Base-by-base conservation (phyloP, 2,113 vertebrate species). In the Scomber japonicus region DNA sequence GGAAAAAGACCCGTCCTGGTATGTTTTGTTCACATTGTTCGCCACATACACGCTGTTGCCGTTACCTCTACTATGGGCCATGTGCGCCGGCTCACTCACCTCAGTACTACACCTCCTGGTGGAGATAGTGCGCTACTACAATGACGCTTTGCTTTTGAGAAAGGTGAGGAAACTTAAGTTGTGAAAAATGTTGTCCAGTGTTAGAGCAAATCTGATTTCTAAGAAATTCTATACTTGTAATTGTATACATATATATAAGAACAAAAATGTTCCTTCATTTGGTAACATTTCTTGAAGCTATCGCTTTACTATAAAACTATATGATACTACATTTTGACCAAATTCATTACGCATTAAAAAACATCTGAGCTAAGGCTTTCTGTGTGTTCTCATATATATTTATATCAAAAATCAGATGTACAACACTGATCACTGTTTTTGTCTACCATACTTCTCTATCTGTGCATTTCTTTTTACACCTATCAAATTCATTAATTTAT, bases 31-130 rank as follows among this genome's bases (percentile, higher is more conserved):
- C 85, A 91, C 90, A 4, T 46, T 96, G 75, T 96, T 96, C 40
- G 90, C 93, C 84, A 96, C 95, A 2, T 96, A 96, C 82, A 96
- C 94, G 1, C 89, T 96, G 80, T 85, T 96, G 56, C 95, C 95
- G 1, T 72, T 96, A 57, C 94, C 95, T 19, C 91, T 96, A 69
- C 80, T 93, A 57, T 95, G 93, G 95, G 94, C 95, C 82, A 94
- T 96, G 44, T 94, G 89, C 35, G 92, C 95, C 0, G 95, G 95
- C 14, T 88, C 88, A 24, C 15, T 95, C 44, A 95, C 95, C 51
- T 93, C 95, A 16, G 59, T 80, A 0, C 83, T 94, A 57, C 93
- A 95, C 85, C 85, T 96, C 2, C 27, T 92, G 19, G 51, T 91
- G 68, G 94, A 94, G 75, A 80, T 81, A 1, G 16, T 79, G 35